Conservation (phyloP, 37 sponge, comb jelly and placozoan genomes). For the Aphrocallistes beatrix region DNA sequence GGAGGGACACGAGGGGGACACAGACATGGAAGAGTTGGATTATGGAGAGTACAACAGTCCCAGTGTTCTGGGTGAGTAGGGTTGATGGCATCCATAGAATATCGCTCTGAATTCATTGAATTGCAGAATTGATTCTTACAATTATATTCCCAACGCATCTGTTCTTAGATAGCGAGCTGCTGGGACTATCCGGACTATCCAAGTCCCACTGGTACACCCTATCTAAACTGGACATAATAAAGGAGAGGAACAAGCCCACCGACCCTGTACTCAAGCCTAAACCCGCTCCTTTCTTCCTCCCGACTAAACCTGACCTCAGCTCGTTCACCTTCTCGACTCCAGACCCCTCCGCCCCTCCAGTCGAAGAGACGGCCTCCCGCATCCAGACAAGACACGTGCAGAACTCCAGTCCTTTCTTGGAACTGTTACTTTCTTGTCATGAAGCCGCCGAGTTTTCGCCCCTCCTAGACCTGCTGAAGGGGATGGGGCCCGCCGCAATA, state of each 20-base stretch:
- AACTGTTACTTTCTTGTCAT: background rate
- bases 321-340: background rate
- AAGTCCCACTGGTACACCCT: conserved; percentile 74
- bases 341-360: background rate
- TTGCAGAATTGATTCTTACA: too few relatives aligned
- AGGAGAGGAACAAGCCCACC: conserved; percentile 82
- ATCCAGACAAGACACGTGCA: background rate
- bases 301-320: conserved; percentile 60
- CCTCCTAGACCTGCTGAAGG: conserved; percentile 35
- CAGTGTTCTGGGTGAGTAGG: background rate
- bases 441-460: background rate
- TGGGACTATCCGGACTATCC: conserved; percentile 68
- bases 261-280: conserved; percentile 66
- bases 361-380: background rate
- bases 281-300: conserved; percentile 86
- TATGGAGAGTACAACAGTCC: conserved; percentile 7
- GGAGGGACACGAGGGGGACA: background rate
- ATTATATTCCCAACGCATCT: too few relatives aligned
- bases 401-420: background rate
- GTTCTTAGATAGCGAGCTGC: conserved; percentile 33
- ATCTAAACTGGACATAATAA: conserved; percentile 64
- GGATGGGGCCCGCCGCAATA: conserved; percentile 57
- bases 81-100: background rate
- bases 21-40: background rate
- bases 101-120: background rate